Base-by-base conservation (phyloP, 2,113 vertebrate species). In the Etheostoma cragini region DNA sequence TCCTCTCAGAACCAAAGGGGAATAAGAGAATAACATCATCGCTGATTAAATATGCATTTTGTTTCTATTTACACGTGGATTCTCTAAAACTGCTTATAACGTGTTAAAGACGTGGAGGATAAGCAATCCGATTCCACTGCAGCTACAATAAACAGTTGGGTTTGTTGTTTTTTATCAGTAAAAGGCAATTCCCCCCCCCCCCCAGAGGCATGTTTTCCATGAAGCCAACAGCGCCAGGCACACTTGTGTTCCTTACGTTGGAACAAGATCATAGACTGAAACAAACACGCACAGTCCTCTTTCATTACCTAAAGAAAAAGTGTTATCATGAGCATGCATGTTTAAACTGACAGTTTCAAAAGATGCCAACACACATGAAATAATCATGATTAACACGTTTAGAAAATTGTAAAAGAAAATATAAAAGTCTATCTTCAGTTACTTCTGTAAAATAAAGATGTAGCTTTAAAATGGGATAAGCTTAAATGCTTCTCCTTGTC, bases 21-120 rank as follows among this genome's bases (percentile, higher is more conserved):
- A 67, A 65, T 61, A 71, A 72, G 72, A 90, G 74, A 88, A 82
- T 80, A 87, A 87, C 68, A 83, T 76, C 47, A 80, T 87, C 70
- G 79, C 89, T 89, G 92, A 91, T 94, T 93, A 91, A 93, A 94
- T 93, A 89, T 90, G 90, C 83, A 87, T 85, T 87, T 90, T 66
- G 87, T 78, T 63, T 83, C 79, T 93, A 93, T 92, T 83, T 91
- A 92, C 91, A 94, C 33, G 86, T 89, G 77, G 83, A 85, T 72
- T 74, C 56, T 81, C 75, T 77, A 78, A 82, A 90, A 88, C 50
- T 77, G 84, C 76, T 84, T 67, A 69, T 15, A 70, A 68, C 76
- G 52, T 46, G 68, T 82, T 76, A 66, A 85, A 80, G 52, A 78
- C 54, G 67, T 78, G 78, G 45, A 70, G 45, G 56, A 78, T 81